Evolutionary conservation across 2,888 invertebrate species (phyloP), one percentile per base, ranked within the genome.

Genomic region (Tubulanus polymorphus): DNA sequence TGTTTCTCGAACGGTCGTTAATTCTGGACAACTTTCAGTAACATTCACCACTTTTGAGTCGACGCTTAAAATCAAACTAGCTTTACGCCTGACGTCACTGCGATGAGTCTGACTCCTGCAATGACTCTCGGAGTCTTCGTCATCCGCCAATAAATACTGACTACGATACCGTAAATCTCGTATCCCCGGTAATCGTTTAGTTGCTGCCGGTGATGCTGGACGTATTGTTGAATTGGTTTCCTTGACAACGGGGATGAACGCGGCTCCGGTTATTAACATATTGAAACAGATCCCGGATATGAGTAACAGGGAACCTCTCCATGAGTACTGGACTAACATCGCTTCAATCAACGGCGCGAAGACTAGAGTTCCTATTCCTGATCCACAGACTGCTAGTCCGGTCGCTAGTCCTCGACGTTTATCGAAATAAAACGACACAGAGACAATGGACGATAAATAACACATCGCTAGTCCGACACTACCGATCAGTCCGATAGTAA

Each of bases 321-420:
- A 71, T 10, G 54, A 50, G 48, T 66, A 69, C 15, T 37, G 20
- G 3, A 51, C 51, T 28, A 63, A 55, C 23, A 70, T 55, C n/a
- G 37, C 53, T 20, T 63, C 57, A 20, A 62, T 57, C 15, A 71
- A 41, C 0, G 64, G 65, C 10, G 67, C 65, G 53, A 67, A 69
- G 20, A 59, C 53, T 32, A 69, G 56, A 3, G 63, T 59, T 18
- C 69, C 69, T 8, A 68, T 50, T 1, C 70, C 69, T 20, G 69
- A 68, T 15, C 69, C 69, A n/a, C 63, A 59, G 8, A 67, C 63
- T 8, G 68, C 66, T 6, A 69, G 50, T 1, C 66, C 68, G 1
- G 62, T 64, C 1, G 63, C 65, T 8, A 65, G 52, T 10, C 65
- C 65, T 48, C 65, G 52, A 6, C 57, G 37, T 32, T 61, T 57